Evolutionary conservation across 1,140 invertebrate genomes (phyloP).

Genomic region (Penaeus vannamei): DNA sequence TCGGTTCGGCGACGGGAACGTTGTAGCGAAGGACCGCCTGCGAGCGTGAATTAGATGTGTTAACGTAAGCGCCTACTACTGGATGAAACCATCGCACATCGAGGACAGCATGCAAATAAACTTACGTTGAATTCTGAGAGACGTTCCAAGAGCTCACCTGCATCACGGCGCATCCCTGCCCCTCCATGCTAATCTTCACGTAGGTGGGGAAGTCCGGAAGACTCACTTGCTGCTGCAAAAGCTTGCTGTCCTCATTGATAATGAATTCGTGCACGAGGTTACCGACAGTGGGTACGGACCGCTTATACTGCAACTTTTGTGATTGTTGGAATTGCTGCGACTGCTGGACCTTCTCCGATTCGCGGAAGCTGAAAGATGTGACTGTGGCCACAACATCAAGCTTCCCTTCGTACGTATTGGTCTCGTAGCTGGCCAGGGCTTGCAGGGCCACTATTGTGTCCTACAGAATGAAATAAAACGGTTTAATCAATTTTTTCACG

Average conservation of each 20-base stretch:
- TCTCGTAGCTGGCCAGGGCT: constrained; percentile 40
- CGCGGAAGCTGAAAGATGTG: neutral
- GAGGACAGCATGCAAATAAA: neutral
- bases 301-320: too few species aligned
- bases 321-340: too few species aligned
- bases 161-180: constrained; percentile 18
- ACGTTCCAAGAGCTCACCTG: constrained; percentile 19
- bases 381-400: constrained; percentile 35
- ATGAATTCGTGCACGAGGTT: neutral
- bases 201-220: constrained; percentile 6
- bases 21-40: constrained; percentile 15
- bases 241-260: neutral
- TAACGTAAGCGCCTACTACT: neutral
- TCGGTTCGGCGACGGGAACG: neutral
- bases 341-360: too few species aligned
- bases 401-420: neutral
- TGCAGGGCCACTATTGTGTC: constrained; percentile 55
- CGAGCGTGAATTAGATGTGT: neutral
- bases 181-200: neutral
- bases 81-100: neutral
- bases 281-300: constrained; percentile 69
- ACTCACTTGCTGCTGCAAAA: neutral
- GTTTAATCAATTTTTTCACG: neutral
- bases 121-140: neutral
- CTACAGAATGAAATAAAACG: neutral